Percentiles rank a stretch among this genome's conserved stretches.
phyloP scores from a whole-genome alignment of 1,140 invertebrate species.

The Microplitis demolitor region DNA sequence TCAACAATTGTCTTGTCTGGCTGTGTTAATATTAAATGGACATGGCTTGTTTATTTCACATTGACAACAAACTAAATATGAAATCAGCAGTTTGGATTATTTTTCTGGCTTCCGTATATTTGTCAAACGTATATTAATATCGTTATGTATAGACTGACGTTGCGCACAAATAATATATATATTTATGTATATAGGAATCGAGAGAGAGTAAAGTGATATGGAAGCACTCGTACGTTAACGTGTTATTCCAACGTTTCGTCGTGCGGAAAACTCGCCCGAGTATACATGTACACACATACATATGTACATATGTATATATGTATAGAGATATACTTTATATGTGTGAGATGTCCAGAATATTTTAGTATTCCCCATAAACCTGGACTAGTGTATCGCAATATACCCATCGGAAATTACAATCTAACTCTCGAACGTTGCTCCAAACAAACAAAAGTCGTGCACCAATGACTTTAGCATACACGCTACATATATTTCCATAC shows the following conservation, averaged over 20 bases:
- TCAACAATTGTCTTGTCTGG: too few species aligned
- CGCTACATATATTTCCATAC: too few species aligned
- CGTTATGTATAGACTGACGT: too few species aligned
- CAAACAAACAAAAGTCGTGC: too few species aligned
- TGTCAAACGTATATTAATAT: too few species aligned
- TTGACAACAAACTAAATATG: too few species aligned
- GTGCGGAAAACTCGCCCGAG: constrained; percentile 16
- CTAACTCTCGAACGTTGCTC: neutral
- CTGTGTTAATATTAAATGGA: too few species aligned
- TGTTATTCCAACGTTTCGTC: constrained; percentile 24
- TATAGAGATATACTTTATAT: neutral
- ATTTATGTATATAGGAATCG: neutral
- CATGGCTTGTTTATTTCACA: too few species aligned
- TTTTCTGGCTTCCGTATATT: too few species aligned
- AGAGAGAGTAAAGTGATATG: neutral
- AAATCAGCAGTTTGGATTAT: too few species aligned
- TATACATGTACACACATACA: neutral
- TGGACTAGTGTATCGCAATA: neutral
- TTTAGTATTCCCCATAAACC: neutral
- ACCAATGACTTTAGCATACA: too few species aligned
- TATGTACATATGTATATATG: neutral
- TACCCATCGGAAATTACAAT: constrained; percentile 1
- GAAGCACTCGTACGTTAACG: neutral
- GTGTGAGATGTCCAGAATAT: constrained; percentile 3
- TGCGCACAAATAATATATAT: too few species aligned